Conservation (phyloP, 1,140 invertebrate genomes). For the Chrysomallon squamiferum region DNA sequence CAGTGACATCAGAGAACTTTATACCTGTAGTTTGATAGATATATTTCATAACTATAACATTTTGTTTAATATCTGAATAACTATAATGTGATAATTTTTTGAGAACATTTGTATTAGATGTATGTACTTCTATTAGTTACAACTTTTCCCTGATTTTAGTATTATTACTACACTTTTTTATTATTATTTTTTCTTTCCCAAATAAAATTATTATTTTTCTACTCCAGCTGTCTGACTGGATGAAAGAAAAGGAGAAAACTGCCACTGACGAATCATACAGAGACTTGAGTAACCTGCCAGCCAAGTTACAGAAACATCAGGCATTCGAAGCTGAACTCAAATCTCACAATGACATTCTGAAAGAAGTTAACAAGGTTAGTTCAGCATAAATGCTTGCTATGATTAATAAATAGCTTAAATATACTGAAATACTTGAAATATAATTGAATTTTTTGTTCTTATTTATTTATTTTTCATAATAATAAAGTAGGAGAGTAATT, state of each 20-base stretch:
- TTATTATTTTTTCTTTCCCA: too few species aligned
- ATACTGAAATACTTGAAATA: too few species aligned
- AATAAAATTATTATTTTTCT: too few species aligned
- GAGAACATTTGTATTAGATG: background rate
- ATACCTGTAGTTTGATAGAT: background rate
- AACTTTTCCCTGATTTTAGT: too few species aligned
- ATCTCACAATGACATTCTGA: conserved; percentile 94
- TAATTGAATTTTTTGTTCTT: too few species aligned
- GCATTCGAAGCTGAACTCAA: conserved; percentile 93
- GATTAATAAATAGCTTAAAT: too few species aligned
- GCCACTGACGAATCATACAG: conserved; percentile 92
- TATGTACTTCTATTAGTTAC: background rate
- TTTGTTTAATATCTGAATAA: too few species aligned
- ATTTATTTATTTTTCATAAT: too few species aligned
- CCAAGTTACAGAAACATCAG: conserved; percentile 96
- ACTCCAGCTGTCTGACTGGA: conserved; percentile 72
- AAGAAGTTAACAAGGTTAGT: conserved; percentile 82
- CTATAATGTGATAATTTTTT: too few species aligned
- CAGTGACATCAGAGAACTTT: background rate
- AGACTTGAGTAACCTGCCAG: conserved; percentile 87
- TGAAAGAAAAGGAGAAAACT: conserved; percentile 89
- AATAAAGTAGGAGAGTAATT: too few species aligned
- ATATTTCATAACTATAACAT: background rate
- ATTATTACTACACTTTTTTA: too few species aligned
- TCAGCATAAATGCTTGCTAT: too few species aligned